Evolutionary conservation across 2,888 invertebrate genomes (phyloP).

Genomic region (Lithophane ornitopus): DNA sequence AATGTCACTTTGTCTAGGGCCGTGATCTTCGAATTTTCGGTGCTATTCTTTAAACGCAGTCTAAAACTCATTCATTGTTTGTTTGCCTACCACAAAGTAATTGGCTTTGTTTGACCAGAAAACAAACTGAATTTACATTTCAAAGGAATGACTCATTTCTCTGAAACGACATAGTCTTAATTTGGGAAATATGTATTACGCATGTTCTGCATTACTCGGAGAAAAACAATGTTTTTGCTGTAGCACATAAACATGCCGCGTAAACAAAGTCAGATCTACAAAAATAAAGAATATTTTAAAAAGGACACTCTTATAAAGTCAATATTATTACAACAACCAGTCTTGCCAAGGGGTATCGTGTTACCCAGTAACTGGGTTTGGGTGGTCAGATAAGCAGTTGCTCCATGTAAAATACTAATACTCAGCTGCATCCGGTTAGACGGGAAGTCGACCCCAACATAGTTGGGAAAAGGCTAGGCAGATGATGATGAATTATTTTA

Average conservation of each 20-base stretch:
- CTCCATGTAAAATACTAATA: too few species aligned
- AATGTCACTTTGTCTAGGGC: too few species aligned
- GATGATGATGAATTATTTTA: too few species aligned
- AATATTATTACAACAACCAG: too few species aligned
- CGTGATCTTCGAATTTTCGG: too few species aligned
- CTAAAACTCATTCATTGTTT: background rate
- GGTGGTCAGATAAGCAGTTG: too few species aligned
- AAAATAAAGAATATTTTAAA: background rate
- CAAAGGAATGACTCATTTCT: background rate
- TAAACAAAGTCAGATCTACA: constrained; percentile 1
- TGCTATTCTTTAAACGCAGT: background rate
- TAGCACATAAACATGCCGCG: background rate
- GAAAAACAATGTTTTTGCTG: constrained; percentile 24
- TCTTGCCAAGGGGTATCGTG: too few species aligned
- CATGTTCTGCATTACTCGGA: constrained; percentile 9
- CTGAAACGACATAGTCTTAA: background rate
- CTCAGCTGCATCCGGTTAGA: too few species aligned
- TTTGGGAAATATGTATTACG: constrained; percentile 11
- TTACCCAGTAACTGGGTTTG: too few species aligned
- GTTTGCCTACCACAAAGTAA: too few species aligned
- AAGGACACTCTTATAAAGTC: background rate
- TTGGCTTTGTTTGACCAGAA: background rate
- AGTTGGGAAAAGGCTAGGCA: too few species aligned
- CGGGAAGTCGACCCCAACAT: too few species aligned
- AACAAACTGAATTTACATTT: constrained; percentile 1